Evolutionary conservation across 2,797 vertebrate genomes (phyloP).

Genomic region (Sebastes glaucus): DNA sequence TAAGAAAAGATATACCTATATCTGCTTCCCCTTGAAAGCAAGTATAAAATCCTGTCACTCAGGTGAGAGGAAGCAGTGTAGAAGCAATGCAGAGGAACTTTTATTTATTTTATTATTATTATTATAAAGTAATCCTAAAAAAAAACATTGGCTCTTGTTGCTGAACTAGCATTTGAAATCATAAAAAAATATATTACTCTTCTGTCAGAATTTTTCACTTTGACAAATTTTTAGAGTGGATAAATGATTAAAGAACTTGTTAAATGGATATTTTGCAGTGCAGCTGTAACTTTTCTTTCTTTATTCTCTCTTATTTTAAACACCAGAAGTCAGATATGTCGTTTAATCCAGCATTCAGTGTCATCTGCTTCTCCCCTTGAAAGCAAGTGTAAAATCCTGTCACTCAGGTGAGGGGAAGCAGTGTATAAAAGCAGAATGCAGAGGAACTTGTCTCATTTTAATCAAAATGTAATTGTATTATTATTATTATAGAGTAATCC

Average conservation of each 20-base stretch:
- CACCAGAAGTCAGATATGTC: background rate
- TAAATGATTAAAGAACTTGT: background rate
- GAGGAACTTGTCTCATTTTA: background rate
- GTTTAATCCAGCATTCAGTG: conserved; percentile 25
- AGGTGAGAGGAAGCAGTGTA: background rate
- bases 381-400: background rate
- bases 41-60: background rate
- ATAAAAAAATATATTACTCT: background rate
- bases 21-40: background rate
- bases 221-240: background rate
- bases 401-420: background rate
- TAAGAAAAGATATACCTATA: too few relatives aligned
- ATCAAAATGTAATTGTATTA: background rate
- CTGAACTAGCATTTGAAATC: background rate
- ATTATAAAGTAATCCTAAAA: background rate
- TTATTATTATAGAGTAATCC: background rate
- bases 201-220: background rate
- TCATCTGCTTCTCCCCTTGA: background rate
- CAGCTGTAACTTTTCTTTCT: conserved; percentile 3
- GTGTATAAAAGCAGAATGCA: background rate
- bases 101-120: background rate
- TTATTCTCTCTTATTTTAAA: background rate
- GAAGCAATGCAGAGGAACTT: background rate
- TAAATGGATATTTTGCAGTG: conserved; percentile 12
- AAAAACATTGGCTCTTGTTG: background rate